These are phyloP conservation scores for Apodemus agrarius DNA, from an alignment of 2,797 vertebrate species.

Conservation along the genomic window DNA sequence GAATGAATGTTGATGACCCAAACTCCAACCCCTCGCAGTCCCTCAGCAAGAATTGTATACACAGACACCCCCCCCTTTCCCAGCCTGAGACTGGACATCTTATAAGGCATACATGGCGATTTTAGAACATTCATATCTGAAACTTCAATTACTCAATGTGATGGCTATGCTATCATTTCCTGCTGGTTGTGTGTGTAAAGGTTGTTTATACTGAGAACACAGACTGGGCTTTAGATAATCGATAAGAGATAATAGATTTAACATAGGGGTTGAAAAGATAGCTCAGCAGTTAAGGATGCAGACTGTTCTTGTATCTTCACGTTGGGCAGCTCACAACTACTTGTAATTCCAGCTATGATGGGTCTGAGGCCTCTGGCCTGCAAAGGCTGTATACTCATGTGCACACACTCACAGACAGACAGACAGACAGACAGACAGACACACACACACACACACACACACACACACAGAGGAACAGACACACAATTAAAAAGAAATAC, in stretches of 20 bases:
- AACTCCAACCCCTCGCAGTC: not conserved
- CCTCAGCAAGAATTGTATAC: not conserved
- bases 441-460: not conserved
- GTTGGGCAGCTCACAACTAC: not conserved
- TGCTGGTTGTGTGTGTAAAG: not conserved
- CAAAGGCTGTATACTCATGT: not conserved
- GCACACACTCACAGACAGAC: not conserved
- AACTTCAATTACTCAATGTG: not conserved
- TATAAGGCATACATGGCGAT: not conserved
- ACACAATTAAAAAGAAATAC: not conserved
- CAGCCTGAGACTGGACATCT: not conserved
- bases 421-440: not conserved
- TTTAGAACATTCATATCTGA: conserved; percentile 16
- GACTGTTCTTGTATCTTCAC: not conserved
- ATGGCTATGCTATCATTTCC: not conserved
- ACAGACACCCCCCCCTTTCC: no score
- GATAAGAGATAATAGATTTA: not conserved
- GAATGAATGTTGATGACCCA: no score
- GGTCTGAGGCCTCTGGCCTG: not conserved
- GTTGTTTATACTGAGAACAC: conserved; percentile 14
- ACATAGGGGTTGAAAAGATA: not conserved
- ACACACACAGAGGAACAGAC: not conserved
- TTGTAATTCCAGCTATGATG: not conserved
- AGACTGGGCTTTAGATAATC: conserved; percentile 21
- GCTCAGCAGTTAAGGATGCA: not conserved